phyloP scores from a whole-genome alignment of 2,888 invertebrate species.

The Bimastos eiseni region DNA sequence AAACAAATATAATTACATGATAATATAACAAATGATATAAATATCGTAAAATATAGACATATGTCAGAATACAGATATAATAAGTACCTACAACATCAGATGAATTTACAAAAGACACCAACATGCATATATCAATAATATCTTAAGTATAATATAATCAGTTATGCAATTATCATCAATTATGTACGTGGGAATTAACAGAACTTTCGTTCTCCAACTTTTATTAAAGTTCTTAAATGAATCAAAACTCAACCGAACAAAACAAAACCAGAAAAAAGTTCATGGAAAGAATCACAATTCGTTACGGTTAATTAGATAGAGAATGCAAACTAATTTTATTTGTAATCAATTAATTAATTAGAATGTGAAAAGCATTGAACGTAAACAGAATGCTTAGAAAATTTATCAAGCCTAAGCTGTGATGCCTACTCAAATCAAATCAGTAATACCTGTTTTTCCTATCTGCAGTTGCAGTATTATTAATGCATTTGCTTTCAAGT shows the following conservation, averaged over 20 bases:
- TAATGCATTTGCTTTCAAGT: background rate
- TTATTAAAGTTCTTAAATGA: background rate
- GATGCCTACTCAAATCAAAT: background rate
- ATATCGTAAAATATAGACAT: background rate
- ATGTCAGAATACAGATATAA: background rate
- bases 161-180: background rate
- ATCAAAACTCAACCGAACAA: background rate
- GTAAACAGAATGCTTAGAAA: background rate
- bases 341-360: background rate
- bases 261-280: background rate
- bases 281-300: background rate
- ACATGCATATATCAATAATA: background rate
- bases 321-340: too few relatives aligned
- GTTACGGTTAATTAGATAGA: too few relatives aligned
- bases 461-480: background rate
- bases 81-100: conserved; percentile 5
- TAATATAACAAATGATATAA: background rate
- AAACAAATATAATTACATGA: background rate
- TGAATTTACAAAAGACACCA: background rate
- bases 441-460: background rate
- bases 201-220: background rate
- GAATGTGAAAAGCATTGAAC: background rate
- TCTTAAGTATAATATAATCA: background rate
- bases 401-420: background rate
- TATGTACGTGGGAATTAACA: background rate